These are phyloP conservation scores for Drosophila sordidula DNA, from an alignment of 2,888 invertebrate species.

Conservation along the genomic window DNA sequence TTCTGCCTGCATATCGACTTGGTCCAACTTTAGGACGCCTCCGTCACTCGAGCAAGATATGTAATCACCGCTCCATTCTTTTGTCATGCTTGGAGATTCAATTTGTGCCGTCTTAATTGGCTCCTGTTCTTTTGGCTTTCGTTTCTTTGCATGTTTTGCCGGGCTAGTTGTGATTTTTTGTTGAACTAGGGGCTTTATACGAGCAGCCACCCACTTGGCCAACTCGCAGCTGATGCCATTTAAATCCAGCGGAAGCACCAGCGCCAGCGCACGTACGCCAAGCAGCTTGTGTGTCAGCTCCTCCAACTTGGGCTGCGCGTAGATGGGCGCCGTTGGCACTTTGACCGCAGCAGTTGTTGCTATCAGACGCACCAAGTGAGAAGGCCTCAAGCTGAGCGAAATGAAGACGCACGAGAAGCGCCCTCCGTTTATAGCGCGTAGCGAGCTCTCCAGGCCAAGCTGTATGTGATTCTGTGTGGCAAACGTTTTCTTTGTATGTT, in stretches of 20 bases:
- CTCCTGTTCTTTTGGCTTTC: background rate
- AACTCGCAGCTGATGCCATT: slow-evolving; percentile 45
- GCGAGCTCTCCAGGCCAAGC: slow-evolving; percentile 73
- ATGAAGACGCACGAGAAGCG: slow-evolving; percentile 73
- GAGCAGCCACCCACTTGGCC: slow-evolving; percentile 61
- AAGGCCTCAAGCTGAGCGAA: slow-evolving; percentile 74
- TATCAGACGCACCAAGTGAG: slow-evolving; percentile 69
- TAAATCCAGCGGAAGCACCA: slow-evolving; percentile 63
- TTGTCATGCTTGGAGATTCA: background rate
- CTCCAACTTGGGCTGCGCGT: slow-evolving; percentile 75
- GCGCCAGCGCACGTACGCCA: slow-evolving; percentile 64
- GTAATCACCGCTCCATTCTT: slow-evolving; percentile 66
- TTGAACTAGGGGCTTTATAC: slow-evolving; percentile 12
- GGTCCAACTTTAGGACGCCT: slow-evolving; percentile 12
- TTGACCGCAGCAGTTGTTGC: slow-evolving; percentile 68
- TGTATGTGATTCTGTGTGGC: slow-evolving; percentile 56
- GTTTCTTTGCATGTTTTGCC: slow-evolving; percentile 14
- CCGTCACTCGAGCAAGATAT: slow-evolving; percentile 62
- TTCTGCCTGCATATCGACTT: slow-evolving; percentile 32
- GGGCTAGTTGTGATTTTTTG: background rate
- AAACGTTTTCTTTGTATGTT: slow-evolving; percentile 43
- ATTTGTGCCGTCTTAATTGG: background rate
- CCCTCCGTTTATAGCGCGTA: slow-evolving; percentile 71
- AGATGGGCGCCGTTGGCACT: slow-evolving; percentile 65
- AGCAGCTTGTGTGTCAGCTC: slow-evolving; percentile 68